Base-by-base conservation (phyloP, 1,140 invertebrate genomes). In the Vollenhovia emeryi region DNA sequence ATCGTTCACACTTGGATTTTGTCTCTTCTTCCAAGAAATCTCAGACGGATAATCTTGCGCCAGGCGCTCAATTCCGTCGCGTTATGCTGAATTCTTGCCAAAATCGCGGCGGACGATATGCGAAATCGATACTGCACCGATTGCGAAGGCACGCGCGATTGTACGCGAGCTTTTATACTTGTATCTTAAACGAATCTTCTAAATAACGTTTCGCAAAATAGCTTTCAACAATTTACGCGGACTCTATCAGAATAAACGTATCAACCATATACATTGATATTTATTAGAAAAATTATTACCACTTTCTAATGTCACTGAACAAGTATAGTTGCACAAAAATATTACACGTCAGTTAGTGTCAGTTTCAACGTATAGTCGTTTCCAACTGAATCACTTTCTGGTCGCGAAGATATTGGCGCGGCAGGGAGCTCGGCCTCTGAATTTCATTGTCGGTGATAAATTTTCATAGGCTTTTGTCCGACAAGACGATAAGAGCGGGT, bases 381-480 rank as follows among this genome's bases (percentile, higher is more conserved):
- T 36, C 27, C n/a, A 0, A 24, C 2, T 36, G 50, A 73, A 59
- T 45, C 13, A 75, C 27, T 36, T 27, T 24, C 59, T n/a, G 52
- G 36, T 50, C n/a, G 27, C 36, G 9, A 40, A 60, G 21, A 83
- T 60, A 73, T 33, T 27, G n/a, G 5, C 52, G 45, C 45, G 40
- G 24, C 30, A 18, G 9, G 24, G 45, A 21, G 36, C 21, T 69
- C 18, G 13, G 62, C 33, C 24, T 24, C 18, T 69, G 76, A 66
- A 82, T 30, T 80, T 85, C 24, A 85, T 71, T n/a, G 27, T 59
- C 40, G 45, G 6, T 48, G 50, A 82, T 85, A 82, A 85, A 85
- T 69, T 85, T 85, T 71, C 76, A 78, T 66, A 59, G 43, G 27
- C 76, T 82, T 64, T 64, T 50, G 50, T 43, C 79, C 84, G 64